phyloP scores from a whole-genome alignment of 2,113 vertebrate species.

The Elgaria multicarinata region DNA sequence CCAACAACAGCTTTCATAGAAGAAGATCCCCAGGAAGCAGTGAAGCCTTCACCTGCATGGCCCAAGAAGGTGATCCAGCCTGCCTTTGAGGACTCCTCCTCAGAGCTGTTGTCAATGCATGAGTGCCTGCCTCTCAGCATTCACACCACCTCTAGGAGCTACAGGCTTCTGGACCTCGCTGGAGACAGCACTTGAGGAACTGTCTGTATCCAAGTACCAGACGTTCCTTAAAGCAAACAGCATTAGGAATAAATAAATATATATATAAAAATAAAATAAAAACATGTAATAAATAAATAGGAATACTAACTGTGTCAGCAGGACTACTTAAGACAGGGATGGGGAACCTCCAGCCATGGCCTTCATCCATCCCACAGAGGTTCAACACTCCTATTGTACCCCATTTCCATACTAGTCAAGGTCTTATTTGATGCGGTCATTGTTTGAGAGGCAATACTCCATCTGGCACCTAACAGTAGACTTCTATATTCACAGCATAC shows the following conservation, averaged over 20 bases:
- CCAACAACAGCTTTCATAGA: background rate
- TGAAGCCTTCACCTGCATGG: background rate
- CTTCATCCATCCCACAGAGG: too few species aligned
- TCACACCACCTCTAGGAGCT: background rate
- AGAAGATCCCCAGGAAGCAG: background rate
- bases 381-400: too few species aligned
- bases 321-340: background rate
- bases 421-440: background rate
- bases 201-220: background rate
- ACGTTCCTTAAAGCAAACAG: background rate
- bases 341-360: background rate
- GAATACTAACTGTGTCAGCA: background rate
- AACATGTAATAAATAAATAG: too few species aligned
- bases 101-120: too few species aligned
- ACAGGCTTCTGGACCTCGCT: background rate
- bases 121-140: too few species aligned
- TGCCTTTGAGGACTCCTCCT: background rate
- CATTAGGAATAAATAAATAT: too few species aligned
- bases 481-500: background rate
- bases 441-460: background rate
- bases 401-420: background rate
- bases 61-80: background rate
- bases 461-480: background rate
- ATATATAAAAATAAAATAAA: too few species aligned
- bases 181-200: background rate